Base-by-base conservation (phyloP, 2,113 vertebrate species). In the Pampusana beccarii region DNA sequence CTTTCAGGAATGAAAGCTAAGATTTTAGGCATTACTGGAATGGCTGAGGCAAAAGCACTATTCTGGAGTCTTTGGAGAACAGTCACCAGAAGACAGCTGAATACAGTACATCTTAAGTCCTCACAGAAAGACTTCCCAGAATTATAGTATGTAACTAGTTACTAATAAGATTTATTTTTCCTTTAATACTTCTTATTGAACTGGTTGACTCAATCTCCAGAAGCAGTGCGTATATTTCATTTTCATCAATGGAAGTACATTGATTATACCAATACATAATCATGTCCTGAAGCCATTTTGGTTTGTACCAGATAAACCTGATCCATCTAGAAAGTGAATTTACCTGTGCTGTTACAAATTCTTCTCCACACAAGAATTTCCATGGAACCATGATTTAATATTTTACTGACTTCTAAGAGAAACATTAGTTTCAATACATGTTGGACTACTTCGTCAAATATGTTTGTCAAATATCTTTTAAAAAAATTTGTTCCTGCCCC, bases 311-410 rank as follows among this genome's bases (percentile, higher is more conserved):
- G 82, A 83, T 80, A 90, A 92, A 90, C 28, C 50, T 69, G 75
- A 75, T 33, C 74, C 26, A 79, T 77, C 79, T 69, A 88, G 33
- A 65, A 88, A 61, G 40, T 88, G 54, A 85, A 83, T 80, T 90
- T 72, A 90, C 64, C 86, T 80, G n/a, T 34, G n/a, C 71, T 31
- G 36, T 86, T 80, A 72, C 57, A 86, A 90, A 96, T 82, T 80
- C 67, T 73, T 26, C n/a, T 90, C 36, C 58, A 72, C 31, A 83
- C 31, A 50, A 82, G n/a, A 61, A 16, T 5, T 57, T 82, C 70
- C 65, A 75, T 34, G 56, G 65, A 96, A 85, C 53, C 26, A 31
- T 62, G 54, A 79, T 53, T 82, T 64, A 67, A 24, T 75, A 75
- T 81, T 79, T 88, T 65, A 95, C 33, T 1, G 6, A 83, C 31